Evolutionary conservation across 2,113 vertebrate genomes (phyloP), one percentile per base, ranked within the genome.

Genomic region (Amphiprion ocellaris): DNA sequence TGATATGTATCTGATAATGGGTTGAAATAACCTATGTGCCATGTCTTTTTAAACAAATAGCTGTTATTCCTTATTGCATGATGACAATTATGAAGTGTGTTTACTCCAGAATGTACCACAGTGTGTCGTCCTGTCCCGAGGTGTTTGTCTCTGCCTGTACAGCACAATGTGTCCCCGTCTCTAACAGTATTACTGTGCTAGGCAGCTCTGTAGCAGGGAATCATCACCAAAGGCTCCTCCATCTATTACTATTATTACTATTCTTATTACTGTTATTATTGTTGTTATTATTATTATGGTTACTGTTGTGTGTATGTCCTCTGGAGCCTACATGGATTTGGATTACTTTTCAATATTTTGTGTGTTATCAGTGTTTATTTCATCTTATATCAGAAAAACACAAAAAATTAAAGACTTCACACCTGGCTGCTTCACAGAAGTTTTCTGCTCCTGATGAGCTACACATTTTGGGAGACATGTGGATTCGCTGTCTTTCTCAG

Each of bases 181-280:
- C 85, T 92, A 85, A 86, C 97, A 97, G 96, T 98, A 96, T 98
- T 98, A 96, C 83, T 77, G 94, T 89, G 90, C 89, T 88, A 92
- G 90, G 91, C 94, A 94, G 91, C 84, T 94, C 92, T 88, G 93
- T 94, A 94, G 94, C 87, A 90, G 86, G 85, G 79, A 81, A 53
- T 52, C 49, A 47, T 37, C 24, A 67, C 60, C 64, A 65, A 56
- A 55, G 33, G 80, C 85, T 82, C 84, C 82, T 74, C 33, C 33
- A 53, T 81, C 10, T 75, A 33, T 69, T 81, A 47, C 80, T 66
- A 67, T 54, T 67, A n/a, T 53, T 61, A 39, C 56, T 59, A 65
- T 71, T 44, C 37, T 63, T 58, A 37, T 68, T 68, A 61, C 70
- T 58, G 41, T 61, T 80, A 44, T 68, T 62, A 59, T 68, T 26